Evolutionary conservation across 2,888 invertebrate species (phyloP), one percentile per base, ranked within the genome.

Genomic region (Mythimna impura): DNA sequence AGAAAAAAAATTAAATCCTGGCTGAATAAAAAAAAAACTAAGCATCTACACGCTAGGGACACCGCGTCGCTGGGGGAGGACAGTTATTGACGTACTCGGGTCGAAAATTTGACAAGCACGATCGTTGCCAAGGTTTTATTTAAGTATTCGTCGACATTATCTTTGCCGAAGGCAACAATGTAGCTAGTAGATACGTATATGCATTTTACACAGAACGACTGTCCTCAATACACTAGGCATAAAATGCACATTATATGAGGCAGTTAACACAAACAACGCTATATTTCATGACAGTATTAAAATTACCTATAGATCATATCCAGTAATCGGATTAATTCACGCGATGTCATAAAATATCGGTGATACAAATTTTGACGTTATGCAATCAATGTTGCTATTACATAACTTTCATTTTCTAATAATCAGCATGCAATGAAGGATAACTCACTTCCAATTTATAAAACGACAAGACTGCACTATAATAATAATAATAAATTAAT

Each of bases 261-360:
- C 47, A 60, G n/a, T 10, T 30, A 58, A 47, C 30, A 71, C 34
- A 66, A 76, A 73, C 54, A 72, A 70, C 25, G 55, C 54, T 50
- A 66, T 70, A 57, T 54, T 65, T 71, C 65, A 81, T 71, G 67
- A 12, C 50, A 70, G 25, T n/a, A 66, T n/a, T 54, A 10, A 47
- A 62, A 58, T 58, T 17, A 66, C 40, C 14, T 30, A 20, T 43
- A 47, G 12, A 58, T 66, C n/a, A 25, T 62, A 40, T 36, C 17
- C 6, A 52, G 22, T 71, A 52, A 80, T 76, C 61, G 65, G 40
- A 60, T 63, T 71, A 43, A 17, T 57, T n/a, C 79, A 80, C 68
- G 79, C 80, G 79, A 80, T 71, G 64, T 30, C 10, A 34, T 63
- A 69, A 73, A 66, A 36, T 63, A 66, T 47, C 2, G 36, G 1